These are phyloP conservation scores for Struthidea cinerea DNA, from an alignment of 2,113 vertebrate genomes.

Conservation along the genomic window DNA sequence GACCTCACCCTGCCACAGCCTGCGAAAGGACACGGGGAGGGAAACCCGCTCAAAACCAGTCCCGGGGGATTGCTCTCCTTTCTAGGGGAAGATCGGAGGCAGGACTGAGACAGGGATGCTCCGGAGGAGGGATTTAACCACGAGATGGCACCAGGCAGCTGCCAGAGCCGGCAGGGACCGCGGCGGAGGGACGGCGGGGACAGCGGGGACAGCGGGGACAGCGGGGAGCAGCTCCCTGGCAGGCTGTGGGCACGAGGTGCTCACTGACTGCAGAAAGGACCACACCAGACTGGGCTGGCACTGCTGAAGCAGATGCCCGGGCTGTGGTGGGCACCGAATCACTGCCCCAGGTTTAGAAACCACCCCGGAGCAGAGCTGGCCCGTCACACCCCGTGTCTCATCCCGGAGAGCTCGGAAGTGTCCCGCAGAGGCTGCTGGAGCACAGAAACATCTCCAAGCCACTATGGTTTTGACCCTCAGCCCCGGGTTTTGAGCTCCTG, in stretches of 20 bases:
- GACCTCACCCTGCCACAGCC: accelerated
- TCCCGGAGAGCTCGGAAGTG: accelerated
- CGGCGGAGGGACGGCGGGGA: not conserved
- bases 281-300: accelerated
- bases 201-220: not conserved
- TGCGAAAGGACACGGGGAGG: not conserved
- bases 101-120: not conserved
- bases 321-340: not conserved
- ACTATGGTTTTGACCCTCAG: not conserved
- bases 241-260: not conserved
- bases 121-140: not conserved
- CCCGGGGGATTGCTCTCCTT: accelerated
- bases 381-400: accelerated
- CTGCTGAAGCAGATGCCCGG: not conserved
- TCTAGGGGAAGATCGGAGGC: accelerated
- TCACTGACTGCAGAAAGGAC: not conserved
- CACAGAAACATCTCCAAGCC: not conserved
- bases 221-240: not conserved
- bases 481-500: not conserved
- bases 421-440: not conserved
- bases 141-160: conserved; percentile 36
- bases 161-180: not conserved
- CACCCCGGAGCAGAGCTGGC: accelerated
- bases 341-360: accelerated
- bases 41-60: accelerated